Percentiles rank a stretch among this genome's conserved stretches.
Conservation (phyloP, 53 echinoderm and acorn worm species). For the Patiria pectinifera region DNA sequence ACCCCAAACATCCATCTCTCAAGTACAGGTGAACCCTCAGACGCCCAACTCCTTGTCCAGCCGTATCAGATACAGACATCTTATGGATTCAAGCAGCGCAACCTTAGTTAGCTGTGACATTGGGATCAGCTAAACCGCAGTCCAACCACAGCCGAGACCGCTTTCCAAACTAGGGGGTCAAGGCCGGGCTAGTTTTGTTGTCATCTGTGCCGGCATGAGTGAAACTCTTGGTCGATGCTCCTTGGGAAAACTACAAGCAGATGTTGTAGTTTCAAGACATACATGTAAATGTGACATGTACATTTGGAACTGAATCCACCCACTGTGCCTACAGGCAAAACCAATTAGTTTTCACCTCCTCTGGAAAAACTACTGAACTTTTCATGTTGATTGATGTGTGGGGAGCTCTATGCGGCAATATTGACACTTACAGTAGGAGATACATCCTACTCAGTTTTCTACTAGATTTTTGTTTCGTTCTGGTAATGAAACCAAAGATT, state of each 20-base stretch:
- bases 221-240: background rate
- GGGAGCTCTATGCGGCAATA: too few species aligned
- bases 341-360: too few species aligned
- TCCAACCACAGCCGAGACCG: background rate
- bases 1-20: too few species aligned
- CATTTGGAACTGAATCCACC: background rate
- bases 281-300: background rate
- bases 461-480: too few species aligned
- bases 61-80: background rate
- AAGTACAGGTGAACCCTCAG: background rate
- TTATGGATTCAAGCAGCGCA: background rate
- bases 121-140: background rate
- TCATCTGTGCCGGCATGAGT: background rate
- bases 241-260: background rate
- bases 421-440: too few species aligned
- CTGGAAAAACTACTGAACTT: too few species aligned
- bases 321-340: too few species aligned
- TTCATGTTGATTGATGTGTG: too few species aligned
- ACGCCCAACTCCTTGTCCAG: background rate
- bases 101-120: background rate
- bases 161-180: background rate
- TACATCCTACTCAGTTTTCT: too few species aligned
- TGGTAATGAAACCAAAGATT: too few species aligned
- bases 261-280: background rate
- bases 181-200: constrained; percentile 6